Evolutionary conservation across 2,888 invertebrate genomes (phyloP), one percentile per base, ranked within the genome.

Genomic region (Epistrophe grossulariae): DNA sequence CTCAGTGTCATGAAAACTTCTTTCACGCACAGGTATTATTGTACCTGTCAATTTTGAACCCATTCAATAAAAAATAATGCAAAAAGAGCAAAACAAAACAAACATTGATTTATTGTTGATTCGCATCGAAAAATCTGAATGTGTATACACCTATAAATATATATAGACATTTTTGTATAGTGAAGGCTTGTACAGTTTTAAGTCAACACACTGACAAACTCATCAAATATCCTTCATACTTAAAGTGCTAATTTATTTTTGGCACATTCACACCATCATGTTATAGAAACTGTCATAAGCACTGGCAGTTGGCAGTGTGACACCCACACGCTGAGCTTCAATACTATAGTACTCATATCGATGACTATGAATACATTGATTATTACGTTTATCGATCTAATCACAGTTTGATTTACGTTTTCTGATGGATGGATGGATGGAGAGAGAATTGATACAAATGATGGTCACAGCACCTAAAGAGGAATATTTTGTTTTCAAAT

Each of bases 221-320:
- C 77, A 70, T 81, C 85, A 82, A 79, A 79, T 79, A 78, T 82
- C 85, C 85, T 85, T 85, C 71, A 74, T 45, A 70, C 50, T 70
- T 28, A 40, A 40, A 50, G 73, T 71, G 70, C 52, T 74, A 81
- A 79, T 73, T 82, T 71, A 74, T 71, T 74, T 81, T 78, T 81
- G 74, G 57, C 82, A 78, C 64, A 74, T 78, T 82, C 64, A 66
- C 71, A 74, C 64, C 48, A 50, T 43, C 24, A 28, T 17, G 17
- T 48, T 13, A 40, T 55, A 35, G 15, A 17, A 17, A 59, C 66
- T 66, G 31, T 70, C 79, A 74, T 68, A 62, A 62, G 11, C 59
- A 59, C 6, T 17, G 59, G 35, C 59, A 35, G 19, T 28, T 31
- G n/a, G 24, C 13, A 43, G 19, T 43, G 43, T 55, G 64, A 43